Evolutionary conservation across 2,888 invertebrate genomes (phyloP).

Genomic region (Drosophila helvetica): DNA sequence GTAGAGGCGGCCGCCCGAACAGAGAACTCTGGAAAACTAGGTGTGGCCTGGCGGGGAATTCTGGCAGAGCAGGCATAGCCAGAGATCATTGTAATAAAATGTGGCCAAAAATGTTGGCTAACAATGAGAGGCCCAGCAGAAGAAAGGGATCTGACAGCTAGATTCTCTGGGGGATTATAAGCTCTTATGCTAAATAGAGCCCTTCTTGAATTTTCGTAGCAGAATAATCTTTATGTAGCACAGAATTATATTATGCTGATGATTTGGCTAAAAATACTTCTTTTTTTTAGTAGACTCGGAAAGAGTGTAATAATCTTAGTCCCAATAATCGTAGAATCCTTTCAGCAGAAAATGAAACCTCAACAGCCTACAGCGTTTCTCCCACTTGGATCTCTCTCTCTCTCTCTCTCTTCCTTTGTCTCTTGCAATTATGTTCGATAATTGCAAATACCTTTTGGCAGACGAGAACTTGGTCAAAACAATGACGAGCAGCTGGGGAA

Average conservation of each 20-base stretch:
- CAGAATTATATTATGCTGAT: neutral
- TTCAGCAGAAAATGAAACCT: neutral
- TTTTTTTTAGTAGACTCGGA: neutral
- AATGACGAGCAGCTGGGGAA: conserved; percentile 32
- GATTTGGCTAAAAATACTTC: neutral
- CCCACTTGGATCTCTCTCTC: neutral
- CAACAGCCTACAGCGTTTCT: neutral
- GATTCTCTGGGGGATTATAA: neutral
- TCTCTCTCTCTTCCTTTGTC: neutral
- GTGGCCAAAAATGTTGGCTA: conserved; percentile 1
- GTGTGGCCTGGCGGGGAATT: conserved; percentile 61
- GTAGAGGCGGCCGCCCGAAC: conserved; percentile 19
- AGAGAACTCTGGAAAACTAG: conserved; percentile 33
- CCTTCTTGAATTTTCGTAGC: neutral
- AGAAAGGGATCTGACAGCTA: neutral
- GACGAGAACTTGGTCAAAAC: conserved; percentile 43
- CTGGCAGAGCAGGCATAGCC: neutral
- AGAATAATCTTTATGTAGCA: neutral
- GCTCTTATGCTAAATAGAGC: neutral
- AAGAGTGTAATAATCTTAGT: too few relatives aligned
- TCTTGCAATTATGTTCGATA: conserved; percentile 75
- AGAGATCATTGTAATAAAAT: conserved; percentile 18
- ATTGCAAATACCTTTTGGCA: conserved; percentile 74
- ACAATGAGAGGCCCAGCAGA: neutral
- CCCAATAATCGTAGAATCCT: neutral